Base-by-base conservation (phyloP, 2,113 vertebrate species). In the Heterocephalus glaber region DNA sequence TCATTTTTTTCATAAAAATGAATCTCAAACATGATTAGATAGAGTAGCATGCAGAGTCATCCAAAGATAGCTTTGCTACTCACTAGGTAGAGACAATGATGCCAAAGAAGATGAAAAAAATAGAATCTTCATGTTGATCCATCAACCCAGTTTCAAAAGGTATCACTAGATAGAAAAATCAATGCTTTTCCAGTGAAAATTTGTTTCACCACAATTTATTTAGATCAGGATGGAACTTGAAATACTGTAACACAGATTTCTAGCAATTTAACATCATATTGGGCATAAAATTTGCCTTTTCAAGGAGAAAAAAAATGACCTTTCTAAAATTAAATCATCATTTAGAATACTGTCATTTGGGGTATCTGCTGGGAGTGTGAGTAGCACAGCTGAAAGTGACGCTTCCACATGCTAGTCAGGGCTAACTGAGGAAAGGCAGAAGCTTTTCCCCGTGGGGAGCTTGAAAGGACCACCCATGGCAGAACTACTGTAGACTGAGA, bases 241-340 rank as follows among this genome's bases (percentile, higher is more conserved):
- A 88, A 90, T 89, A 60, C 65, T 30, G 38, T 77, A 88, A 91
- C 14, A 87, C 0, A 35, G 92, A 92, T 96, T 89, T 97, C 97
- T 94, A 92, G 11, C 80, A 30, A 61, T 5, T 4, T 49, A 95
- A 86, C 26, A 63, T 44, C 96, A 94, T 13, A 80, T 83, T 96
- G 95, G 77, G 93, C 90, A 85, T n/a, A 87, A 61, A 96, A 96
- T 97, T 96, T 98, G 77, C 97, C 95, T 97, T 98, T 97, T 92
- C 26, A 35, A 70, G 54, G 41, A 52, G 63, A 44, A 96, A 74
- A 70, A 89, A 5, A 16, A 35, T 79, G 28, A 5, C 2, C 33
- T 30, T 28, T 5, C 65, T 81, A 96, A 94, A 97, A 97, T 94
- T 89, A 92, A 97, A 91, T 44, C 80, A 89, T 93, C 96, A 96